Percentiles rank a stretch among this genome's conserved stretches.
Evolutionary conservation across 1,140 invertebrate genomes (phyloP).

Genomic region (Hermetia illucens): DNA sequence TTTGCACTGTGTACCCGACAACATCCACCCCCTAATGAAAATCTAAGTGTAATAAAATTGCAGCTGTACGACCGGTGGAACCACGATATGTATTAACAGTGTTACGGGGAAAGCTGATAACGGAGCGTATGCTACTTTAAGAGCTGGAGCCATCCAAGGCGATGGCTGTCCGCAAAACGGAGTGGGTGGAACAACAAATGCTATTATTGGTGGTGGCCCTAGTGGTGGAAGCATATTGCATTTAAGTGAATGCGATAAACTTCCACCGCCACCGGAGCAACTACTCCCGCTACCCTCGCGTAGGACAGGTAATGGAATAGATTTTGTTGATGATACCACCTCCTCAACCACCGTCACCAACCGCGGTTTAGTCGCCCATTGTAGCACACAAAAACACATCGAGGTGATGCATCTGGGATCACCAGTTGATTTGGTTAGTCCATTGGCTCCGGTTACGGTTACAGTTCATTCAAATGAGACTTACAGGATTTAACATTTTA

Average conservation of each 20-base stretch:
- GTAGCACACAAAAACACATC: slow-evolving; percentile 21
- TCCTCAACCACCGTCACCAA: slow-evolving; percentile 32
- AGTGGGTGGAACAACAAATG: slow-evolving; percentile 4
- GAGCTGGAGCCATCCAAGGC: slow-evolving; percentile 34
- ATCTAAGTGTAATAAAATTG: slow-evolving; percentile 27
- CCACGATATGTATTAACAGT: slow-evolving; percentile 44
- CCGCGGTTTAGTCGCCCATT: neutral
- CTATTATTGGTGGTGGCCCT: slow-evolving; percentile 5
- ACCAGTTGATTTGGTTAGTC: slow-evolving; percentile 23
- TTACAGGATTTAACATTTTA: too few species aligned
- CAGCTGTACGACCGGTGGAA: slow-evolving; percentile 34
- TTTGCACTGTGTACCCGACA: too few species aligned
- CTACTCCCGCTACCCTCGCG: slow-evolving; percentile 8
- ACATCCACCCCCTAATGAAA: too few species aligned
- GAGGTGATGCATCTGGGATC: slow-evolving; percentile 24
- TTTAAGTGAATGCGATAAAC: slow-evolving; percentile 26
- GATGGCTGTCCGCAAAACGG: slow-evolving; percentile 1
- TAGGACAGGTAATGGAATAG: too few species aligned
- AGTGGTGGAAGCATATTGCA: slow-evolving; percentile 15
- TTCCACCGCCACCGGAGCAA: slow-evolving; percentile 18
- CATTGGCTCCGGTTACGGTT: slow-evolving; percentile 29
- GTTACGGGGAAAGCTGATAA: slow-evolving; percentile 52
- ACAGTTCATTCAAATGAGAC: slow-evolving; percentile 31
- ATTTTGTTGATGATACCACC: slow-evolving; percentile 44
- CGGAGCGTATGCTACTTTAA: slow-evolving; percentile 69